Evolutionary conservation across 1,140 invertebrate species (phyloP), one percentile per base, ranked within the genome.

Genomic region (Trachymyrmex cornetzi): DNA sequence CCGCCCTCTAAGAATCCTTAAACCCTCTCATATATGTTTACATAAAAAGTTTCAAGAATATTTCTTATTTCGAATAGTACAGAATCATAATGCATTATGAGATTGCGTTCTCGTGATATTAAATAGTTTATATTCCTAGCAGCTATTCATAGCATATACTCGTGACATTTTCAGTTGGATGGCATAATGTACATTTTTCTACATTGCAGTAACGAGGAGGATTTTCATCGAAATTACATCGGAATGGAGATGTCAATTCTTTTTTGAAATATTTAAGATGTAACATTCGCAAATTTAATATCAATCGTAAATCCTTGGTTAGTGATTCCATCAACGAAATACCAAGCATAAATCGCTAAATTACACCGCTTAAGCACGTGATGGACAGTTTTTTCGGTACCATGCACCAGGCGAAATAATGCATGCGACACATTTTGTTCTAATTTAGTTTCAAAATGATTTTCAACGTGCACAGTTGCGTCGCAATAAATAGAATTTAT

Each of bases 401-500:
- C 16, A 30, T 38, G 3, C 11, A 14, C 66, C n/a, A n/a, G 12
- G 9, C 48, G 77, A 71, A 55, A 69, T 67, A 81, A 81, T 71
- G 34, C 53, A 57, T 9, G 38, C 67, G 55, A 61, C 24, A 61
- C 24, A 75, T 57, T 84, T 75, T 61, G 80, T 50, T 61, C 79
- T 64, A 81, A 72, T 84, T 75, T 74, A 30, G 67, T 38, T 50
- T n/a, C 71, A 24, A 71, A 81, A 71, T 22, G 66, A 84, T 84
- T 84, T 84, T 75, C 69, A 75, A n/a, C 80, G 24, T 14, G 12
- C 55, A 74, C 38, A 74, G 53, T 19, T 55, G 55, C 69, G 38
- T 48, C 9, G 69, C 38, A 61, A 75, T 74, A 84, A 84, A 84
- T 75, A 61, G 80, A 84, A 84, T 75, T 84, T 84, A 84, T 84